Base-by-base conservation (phyloP, 1,140 invertebrate genomes). In the Aphaenogaster rudis region DNA sequence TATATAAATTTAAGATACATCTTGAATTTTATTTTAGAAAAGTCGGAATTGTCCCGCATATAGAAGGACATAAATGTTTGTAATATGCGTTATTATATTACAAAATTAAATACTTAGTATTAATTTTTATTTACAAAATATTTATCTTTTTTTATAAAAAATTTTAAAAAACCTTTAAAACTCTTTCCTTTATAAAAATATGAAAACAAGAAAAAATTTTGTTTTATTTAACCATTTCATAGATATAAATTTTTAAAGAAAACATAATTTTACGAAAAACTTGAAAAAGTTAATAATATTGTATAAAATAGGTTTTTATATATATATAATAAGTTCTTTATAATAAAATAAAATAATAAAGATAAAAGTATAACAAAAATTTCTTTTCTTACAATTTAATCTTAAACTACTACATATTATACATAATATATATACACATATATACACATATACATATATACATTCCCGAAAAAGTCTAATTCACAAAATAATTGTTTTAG, bases 331-430 rank as follows among this genome's bases (percentile, higher is more conserved):
- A 28, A 28, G 13, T 28, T 77, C n/a, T 52, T 33, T 3, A 4
- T 63, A 36, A 63, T 63, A 72, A 52, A 6, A 28, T 3, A 69
- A n/a, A 13, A 13, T 13, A 1, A 50, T 9, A 45, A 54, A 72
- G 0, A 11, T 54, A 50, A 9, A 50, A 7, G 33, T n/a, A 5
- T 36, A 54, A 28, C 1, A 15, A 33, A 52, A n/a, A 28, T 36
- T 72, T 54, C 3, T 72, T n/a, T 48, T 63, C 4, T 13, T 64
- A 36, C 28, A 48, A 78, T 64, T 63, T 28, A 17, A 59, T 77
- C 3, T 57, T 54, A 21, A 3, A 28, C n/a, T 50, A 9, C 8
- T 61, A 36, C 6, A 17, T n/a, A 8, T 50, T 45, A 28, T 28
- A 28, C 28, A 28, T 28, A 28, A 28, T 28, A 28, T 28, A 28